phyloP scores from a whole-genome alignment of 2,113 vertebrate species.

The Gopherus evgoodei region DNA sequence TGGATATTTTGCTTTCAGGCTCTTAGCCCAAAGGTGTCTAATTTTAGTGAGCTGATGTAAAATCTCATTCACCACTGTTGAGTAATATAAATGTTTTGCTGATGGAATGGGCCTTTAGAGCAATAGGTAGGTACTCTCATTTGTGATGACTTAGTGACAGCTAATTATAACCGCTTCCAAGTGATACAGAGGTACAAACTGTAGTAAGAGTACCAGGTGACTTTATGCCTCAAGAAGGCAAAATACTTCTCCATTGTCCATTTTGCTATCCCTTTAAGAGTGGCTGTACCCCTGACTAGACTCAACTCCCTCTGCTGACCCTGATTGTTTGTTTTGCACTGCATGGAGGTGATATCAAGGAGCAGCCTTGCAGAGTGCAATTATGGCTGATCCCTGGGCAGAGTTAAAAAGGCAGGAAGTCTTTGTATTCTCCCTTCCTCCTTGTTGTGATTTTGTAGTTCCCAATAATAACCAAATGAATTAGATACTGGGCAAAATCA shows the following conservation, averaged over 20 bases:
- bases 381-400: background rate
- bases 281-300: background rate
- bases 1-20: background rate
- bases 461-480: no score
- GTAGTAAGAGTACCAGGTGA: background rate
- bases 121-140: background rate
- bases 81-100: background rate
- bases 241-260: background rate
- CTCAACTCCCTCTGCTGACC: background rate
- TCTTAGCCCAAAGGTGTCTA: background rate
- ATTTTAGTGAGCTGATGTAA: background rate
- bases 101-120: background rate
- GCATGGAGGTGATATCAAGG: accelerated
- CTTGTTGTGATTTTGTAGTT: no score
- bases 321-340: background rate
- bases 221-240: background rate
- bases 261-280: background rate
- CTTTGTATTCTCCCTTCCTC: background rate
- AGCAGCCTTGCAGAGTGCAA: accelerated
- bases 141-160: background rate
- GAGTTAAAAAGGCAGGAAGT: background rate
- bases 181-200: background rate
- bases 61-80: background rate
- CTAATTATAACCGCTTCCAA: background rate
- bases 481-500: no score